Evolutionary conservation across 2,888 invertebrate species (phyloP).

Genomic region (Tetragonula carbonaria): DNA sequence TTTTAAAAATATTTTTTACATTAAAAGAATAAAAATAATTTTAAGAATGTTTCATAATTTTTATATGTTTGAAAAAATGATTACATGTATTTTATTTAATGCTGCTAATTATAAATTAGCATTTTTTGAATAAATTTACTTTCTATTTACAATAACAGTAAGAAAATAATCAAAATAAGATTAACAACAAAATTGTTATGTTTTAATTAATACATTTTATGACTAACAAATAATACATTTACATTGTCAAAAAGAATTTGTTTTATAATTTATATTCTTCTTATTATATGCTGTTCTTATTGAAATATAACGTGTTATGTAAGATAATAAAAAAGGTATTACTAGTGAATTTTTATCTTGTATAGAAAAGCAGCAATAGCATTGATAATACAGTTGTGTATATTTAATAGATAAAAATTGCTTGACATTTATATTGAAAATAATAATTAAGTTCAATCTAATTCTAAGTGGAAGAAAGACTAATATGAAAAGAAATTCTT

Average conservation of each 20-base stretch:
- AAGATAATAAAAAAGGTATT: neutral
- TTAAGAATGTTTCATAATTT: neutral
- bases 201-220: conserved; percentile 29
- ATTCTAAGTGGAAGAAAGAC: neutral
- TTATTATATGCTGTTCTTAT: conserved; percentile 14
- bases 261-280: conserved; percentile 18
- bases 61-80: neutral
- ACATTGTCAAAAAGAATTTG: neutral
- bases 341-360: neutral
- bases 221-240: conserved; percentile 11
- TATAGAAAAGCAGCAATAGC: neutral
- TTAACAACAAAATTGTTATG: conserved; percentile 9
- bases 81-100: conserved; percentile 6
- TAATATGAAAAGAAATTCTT: neutral
- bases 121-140: conserved; percentile 8
- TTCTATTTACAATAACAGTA: conserved; percentile 15
- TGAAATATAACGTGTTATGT: neutral
- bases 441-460: neutral
- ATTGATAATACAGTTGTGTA: neutral
- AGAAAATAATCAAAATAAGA: neutral
- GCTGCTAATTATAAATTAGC: neutral
- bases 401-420: neutral
- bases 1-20: neutral
- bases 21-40: conserved; percentile 1
- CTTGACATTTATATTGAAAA: neutral